These are phyloP conservation scores for Condylura cristata DNA, from an alignment of 2,113 vertebrate species.

Conservation along the genomic window DNA sequence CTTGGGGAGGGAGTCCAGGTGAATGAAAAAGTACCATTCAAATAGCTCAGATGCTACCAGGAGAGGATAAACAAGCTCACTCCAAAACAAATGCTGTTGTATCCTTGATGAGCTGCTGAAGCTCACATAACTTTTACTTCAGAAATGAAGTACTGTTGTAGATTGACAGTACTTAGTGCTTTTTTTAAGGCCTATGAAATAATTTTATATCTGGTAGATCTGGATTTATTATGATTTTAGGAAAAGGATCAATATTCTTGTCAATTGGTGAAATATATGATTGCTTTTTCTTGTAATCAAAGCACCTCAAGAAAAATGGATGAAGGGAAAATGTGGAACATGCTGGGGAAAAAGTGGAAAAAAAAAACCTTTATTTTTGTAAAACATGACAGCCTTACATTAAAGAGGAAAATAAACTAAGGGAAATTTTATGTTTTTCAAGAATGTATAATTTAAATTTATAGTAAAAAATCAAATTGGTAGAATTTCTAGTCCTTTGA, in stretches of 20 bases:
- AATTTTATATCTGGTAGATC: background rate
- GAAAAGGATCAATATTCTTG: background rate
- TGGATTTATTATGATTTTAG: conserved; percentile 34
- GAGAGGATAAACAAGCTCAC: background rate
- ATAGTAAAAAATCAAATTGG: background rate
- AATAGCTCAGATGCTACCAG: background rate
- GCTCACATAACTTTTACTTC: background rate
- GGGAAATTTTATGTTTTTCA: background rate
- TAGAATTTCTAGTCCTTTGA: conserved; percentile 31
- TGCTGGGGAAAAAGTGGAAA: background rate
- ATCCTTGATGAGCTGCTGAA: background rate
- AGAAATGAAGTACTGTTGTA: background rate
- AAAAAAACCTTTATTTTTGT: background rate
- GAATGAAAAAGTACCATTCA: background rate
- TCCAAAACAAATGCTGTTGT: background rate
- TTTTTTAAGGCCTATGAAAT: background rate
- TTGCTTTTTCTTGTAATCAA: conserved; percentile 28
- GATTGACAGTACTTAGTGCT: background rate
- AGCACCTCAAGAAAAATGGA: background rate
- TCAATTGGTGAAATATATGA: background rate
- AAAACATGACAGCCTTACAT: background rate
- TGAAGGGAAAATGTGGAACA: background rate
- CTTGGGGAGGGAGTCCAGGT: conserved; percentile 19
- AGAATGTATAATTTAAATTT: background rate
- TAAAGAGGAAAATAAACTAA: conserved; percentile 9